These are phyloP conservation scores for Dusona sp. DNA, from an alignment of 2,888 invertebrate genomes.

Conservation along the genomic window DNA sequence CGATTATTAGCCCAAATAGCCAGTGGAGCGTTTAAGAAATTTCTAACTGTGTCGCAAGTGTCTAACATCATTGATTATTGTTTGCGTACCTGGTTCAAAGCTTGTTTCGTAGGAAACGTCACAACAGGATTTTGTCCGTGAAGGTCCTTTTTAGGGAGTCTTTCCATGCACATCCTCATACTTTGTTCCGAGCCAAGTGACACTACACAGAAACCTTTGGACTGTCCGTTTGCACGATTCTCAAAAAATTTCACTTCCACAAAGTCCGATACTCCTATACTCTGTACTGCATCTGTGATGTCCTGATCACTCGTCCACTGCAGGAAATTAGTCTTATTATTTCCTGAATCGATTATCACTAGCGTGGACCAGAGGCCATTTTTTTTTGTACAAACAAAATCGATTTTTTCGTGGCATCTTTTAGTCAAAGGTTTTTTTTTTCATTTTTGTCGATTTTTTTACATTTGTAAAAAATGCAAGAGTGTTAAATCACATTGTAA, in stretches of 20 bases:
- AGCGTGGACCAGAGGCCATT: no score
- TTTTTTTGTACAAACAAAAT: no score
- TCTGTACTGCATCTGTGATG: constrained; percentile 94
- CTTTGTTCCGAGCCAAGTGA: constrained; percentile 97
- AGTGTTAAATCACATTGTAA: no score
- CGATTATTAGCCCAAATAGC: background rate
- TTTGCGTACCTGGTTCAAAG: constrained; percentile 86
- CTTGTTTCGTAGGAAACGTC: constrained; percentile 97
- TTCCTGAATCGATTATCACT: background rate
- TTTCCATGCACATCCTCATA: constrained; percentile 95
- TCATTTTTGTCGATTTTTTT: no score
- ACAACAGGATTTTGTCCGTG: constrained; percentile 98
- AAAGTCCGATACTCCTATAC: constrained; percentile 96
- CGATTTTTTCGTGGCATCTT: no score
- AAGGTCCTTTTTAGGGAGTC: constrained; percentile 96
- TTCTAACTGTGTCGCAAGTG: background rate
- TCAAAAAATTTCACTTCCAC: constrained; percentile 99
- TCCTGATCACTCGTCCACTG: constrained; percentile 99
- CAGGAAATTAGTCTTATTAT: constrained; percentile 77
- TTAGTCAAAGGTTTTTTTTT: no score
- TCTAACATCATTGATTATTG: background rate
- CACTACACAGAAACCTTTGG: constrained; percentile 98
- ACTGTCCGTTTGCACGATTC: constrained; percentile 99
- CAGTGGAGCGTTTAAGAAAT: background rate
- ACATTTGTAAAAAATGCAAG: no score